A percentile compares a stretch with the other conserved stretches of the same genome.
These are phyloP conservation scores for Sparus aurata DNA, from an alignment of 2,797 vertebrate species.

Conservation along the genomic window DNA sequence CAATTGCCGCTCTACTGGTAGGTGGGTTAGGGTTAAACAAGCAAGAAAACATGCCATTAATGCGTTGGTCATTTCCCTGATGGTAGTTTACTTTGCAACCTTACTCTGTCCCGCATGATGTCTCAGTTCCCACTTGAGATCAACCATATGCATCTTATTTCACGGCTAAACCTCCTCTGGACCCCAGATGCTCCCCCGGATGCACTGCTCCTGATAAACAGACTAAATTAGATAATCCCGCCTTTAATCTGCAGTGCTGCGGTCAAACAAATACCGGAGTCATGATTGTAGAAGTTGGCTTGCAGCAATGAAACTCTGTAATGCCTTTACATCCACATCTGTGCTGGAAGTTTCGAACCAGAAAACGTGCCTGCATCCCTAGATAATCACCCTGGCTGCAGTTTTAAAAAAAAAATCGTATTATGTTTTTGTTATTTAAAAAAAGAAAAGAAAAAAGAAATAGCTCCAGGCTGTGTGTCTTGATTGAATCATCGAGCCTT, in stretches of 20 bases:
- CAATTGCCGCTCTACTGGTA: too few species aligned
- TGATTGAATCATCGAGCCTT: constrained; percentile 45
- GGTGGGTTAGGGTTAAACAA: too few species aligned
- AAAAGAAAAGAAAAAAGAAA: constrained; percentile 12
- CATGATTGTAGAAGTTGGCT: constrained; percentile 24
- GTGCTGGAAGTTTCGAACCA: constrained; percentile 35
- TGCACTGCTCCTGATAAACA: not conserved
- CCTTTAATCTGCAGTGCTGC: constrained; percentile 20
- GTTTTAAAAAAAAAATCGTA: not conserved
- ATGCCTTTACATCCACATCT: constrained; percentile 14
- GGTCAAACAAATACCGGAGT: constrained; percentile 15
- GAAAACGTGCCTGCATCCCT: constrained; percentile 35
- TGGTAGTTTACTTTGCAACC: constrained; percentile 5
- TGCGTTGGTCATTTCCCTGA: not conserved
- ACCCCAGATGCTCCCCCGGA: constrained; percentile 8
- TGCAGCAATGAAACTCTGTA: constrained; percentile 6
- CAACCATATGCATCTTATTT: constrained; percentile 31
- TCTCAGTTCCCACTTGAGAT: constrained; percentile 20
- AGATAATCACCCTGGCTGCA: constrained; percentile 23
- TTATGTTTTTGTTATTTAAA: constrained; percentile 30
- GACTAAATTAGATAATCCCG: constrained; percentile 2
- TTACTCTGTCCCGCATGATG: not conserved
- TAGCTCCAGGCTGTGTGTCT: constrained; percentile 25
- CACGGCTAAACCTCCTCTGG: constrained; percentile 16
- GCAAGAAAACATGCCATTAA: too few species aligned